A percentile compares a stretch with the other conserved stretches of the same genome.
Conservation (phyloP, 2,888 invertebrate species). For the Dorcus parallelipipedus region DNA sequence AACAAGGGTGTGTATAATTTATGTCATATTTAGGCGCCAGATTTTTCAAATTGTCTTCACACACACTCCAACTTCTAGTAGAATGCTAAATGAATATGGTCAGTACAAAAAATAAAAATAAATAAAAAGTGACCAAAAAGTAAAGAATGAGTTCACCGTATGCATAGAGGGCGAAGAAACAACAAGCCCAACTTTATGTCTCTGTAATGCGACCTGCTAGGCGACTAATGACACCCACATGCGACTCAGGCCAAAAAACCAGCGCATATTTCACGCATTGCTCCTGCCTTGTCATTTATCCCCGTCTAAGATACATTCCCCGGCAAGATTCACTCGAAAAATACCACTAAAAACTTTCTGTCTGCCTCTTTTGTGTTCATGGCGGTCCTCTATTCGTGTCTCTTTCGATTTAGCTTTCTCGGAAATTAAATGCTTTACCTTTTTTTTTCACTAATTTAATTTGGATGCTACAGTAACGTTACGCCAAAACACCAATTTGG, state of each 20-base stretch:
- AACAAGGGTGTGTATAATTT: conserved; percentile 16
- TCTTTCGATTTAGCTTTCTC: background rate
- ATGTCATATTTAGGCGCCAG: conserved; percentile 17
- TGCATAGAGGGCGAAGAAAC: conserved; percentile 21
- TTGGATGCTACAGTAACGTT: background rate
- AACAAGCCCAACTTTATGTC: conserved; percentile 29
- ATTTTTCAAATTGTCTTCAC: background rate
- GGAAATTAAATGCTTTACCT: background rate
- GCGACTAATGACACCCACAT: conserved; percentile 41
- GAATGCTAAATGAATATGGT: background rate
- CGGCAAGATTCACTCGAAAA: conserved; percentile 6
- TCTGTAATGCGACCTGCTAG: conserved; percentile 36
- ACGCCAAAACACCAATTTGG: background rate
- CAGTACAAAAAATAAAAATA: background rate
- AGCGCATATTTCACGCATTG: conserved; percentile 39
- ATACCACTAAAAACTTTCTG: background rate
- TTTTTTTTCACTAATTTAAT: background rate
- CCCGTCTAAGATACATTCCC: conserved; percentile 33
- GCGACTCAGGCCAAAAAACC: conserved; percentile 31
- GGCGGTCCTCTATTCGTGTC: background rate
- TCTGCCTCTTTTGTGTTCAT: conserved; percentile 1
- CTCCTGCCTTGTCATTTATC: conserved; percentile 38
- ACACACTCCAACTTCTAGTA: background rate
- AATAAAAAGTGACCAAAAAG: background rate
- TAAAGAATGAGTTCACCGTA: background rate